Evolutionary conservation across 2,888 invertebrate species (phyloP).

Genomic region (Lasioglossum pauxillum): DNA sequence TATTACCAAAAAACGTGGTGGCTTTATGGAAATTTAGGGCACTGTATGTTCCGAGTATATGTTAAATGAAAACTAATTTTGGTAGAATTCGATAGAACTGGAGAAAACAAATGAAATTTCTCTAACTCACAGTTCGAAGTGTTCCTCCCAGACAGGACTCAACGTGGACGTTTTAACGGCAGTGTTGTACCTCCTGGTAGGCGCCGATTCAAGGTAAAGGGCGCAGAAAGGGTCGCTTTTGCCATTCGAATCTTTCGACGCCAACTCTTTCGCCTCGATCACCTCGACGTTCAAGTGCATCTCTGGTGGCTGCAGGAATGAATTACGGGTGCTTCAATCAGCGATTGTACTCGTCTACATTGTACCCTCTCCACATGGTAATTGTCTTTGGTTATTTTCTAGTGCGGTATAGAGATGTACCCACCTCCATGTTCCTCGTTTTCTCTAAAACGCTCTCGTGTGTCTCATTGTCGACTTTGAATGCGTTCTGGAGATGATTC

Average conservation of each 20-base stretch:
- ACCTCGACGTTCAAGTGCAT: conserved; percentile 94
- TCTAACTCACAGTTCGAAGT: conserved; percentile 92
- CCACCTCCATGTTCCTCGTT: conserved; percentile 90
- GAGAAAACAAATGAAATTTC: not conserved
- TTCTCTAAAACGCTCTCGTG: conserved; percentile 90
- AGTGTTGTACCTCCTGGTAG: conserved; percentile 93
- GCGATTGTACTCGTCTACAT: not conserved
- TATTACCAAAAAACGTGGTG: too few species aligned
- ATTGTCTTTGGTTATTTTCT: not conserved
- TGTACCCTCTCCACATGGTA: not conserved
- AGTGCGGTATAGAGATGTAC: not conserved
- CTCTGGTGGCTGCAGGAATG: conserved; percentile 88
- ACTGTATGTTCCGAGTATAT: too few species aligned
- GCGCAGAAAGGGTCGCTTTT: conserved; percentile 99
- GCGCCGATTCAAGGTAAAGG: conserved; percentile 92
- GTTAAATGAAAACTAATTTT: too few species aligned
- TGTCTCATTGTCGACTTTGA: conserved; percentile 91
- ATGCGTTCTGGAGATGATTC: conserved; percentile 92
- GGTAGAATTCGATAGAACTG: not conserved
- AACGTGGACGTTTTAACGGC: conserved; percentile 96
- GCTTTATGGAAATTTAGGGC: too few species aligned
- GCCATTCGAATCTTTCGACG: conserved; percentile 95
- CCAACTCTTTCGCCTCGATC: conserved; percentile 93
- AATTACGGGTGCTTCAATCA: not conserved
- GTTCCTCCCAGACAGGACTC: conserved; percentile 98